Evolutionary conservation across 2,113 vertebrate genomes (phyloP).

Genomic region (Dromiciops gliroides): DNA sequence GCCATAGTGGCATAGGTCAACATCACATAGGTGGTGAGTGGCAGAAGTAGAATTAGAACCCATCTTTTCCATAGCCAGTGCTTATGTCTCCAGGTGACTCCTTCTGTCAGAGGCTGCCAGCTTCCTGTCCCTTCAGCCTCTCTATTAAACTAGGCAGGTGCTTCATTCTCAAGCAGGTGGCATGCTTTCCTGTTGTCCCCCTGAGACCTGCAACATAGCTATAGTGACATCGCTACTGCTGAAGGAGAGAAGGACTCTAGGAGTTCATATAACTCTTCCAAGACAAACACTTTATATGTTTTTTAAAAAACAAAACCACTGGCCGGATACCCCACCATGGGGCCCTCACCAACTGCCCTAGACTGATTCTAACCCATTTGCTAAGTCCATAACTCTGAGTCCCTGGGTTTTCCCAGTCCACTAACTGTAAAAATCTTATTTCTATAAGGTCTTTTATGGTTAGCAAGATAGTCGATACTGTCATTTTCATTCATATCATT

Average conservation of each 20-base stretch:
- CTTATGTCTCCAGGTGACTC: not conserved
- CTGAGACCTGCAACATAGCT: constrained; percentile 39
- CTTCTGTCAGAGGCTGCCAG: not conserved
- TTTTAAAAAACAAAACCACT: constrained; percentile 66
- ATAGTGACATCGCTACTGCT: constrained; percentile 54
- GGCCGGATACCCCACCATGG: constrained; percentile 39
- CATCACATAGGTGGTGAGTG: not conserved
- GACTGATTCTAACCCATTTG: constrained; percentile 52
- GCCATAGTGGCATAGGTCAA: too few relatives aligned
- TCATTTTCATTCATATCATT: constrained; percentile 85
- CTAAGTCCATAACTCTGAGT: constrained; percentile 73
- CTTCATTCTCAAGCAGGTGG: constrained; percentile 39
- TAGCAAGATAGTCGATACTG: constrained; percentile 81
- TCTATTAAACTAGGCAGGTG: not conserved
- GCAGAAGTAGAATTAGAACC: not conserved
- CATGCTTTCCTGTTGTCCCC: constrained; percentile 9
- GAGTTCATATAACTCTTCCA: constrained; percentile 71
- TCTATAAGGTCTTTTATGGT: constrained; percentile 85
- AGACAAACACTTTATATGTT: constrained; percentile 72
- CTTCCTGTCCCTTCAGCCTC: not conserved
- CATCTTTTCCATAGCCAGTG: not conserved
- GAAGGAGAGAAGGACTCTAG: constrained; percentile 49
- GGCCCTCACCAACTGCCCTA: constrained; percentile 63
- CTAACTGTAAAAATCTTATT: constrained; percentile 83
- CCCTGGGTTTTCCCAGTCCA: constrained; percentile 78